These are phyloP conservation scores for Drosophila longiperda DNA, from an alignment of 2,888 invertebrate species.

Conservation along the genomic window DNA sequence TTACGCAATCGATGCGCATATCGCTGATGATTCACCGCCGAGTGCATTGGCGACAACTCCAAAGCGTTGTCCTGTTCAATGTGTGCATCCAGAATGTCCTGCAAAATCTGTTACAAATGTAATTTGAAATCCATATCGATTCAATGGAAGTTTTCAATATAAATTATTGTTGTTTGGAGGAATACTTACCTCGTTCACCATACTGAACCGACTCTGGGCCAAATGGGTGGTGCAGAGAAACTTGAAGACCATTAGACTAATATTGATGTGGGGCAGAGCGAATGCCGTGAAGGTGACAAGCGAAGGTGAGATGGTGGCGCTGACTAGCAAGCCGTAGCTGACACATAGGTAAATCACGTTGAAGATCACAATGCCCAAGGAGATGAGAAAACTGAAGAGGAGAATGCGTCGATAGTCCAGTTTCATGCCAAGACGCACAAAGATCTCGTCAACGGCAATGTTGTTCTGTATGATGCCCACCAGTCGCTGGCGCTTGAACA, in stretches of 20 bases:
- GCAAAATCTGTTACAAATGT: conserved; percentile 66
- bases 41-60: conserved; percentile 81
- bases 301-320: conserved; percentile 80
- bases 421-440: conserved; percentile 79
- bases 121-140: not conserved
- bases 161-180: not conserved
- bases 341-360: conserved; percentile 82
- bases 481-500: conserved; percentile 71
- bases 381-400: conserved; percentile 76
- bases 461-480: conserved; percentile 79
- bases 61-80: conserved; percentile 72
- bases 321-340: conserved; percentile 79
- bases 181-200: conserved; percentile 81
- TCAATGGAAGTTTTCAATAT: not conserved
- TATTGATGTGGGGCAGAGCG: conserved; percentile 83
- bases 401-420: conserved; percentile 81
- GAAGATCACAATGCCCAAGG: conserved; percentile 79
- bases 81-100: conserved; percentile 79
- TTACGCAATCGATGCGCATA: conserved; percentile 56
- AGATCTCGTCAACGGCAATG: conserved; percentile 80
- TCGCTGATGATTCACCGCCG: conserved; percentile 63
- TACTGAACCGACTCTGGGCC: conserved; percentile 79
- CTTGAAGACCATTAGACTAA: conserved; percentile 83
- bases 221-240: conserved; percentile 80
- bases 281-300: conserved; percentile 83